Percentiles rank a stretch among this genome's conserved stretches.
Conservation (phyloP, 2,797 vertebrate species). For the Nannoperca australis region DNA sequence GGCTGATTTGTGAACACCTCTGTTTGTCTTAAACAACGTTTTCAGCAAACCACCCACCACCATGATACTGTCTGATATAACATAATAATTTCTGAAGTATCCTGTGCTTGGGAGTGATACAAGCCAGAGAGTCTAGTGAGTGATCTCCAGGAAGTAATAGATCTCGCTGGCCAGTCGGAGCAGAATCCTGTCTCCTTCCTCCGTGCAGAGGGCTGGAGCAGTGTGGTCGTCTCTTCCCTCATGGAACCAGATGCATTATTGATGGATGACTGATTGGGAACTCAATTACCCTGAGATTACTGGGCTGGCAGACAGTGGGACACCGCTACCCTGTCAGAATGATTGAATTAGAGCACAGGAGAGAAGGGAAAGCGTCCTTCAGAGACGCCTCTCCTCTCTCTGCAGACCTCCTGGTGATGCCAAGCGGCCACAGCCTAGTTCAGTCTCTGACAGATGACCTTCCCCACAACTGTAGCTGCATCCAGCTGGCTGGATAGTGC, state of each 20-base stretch:
- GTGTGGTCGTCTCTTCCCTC: constrained; percentile 68
- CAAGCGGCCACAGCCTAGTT: constrained; percentile 76
- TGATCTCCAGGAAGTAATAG: constrained; percentile 66
- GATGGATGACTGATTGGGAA: constrained; percentile 88
- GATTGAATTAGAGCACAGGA: constrained; percentile 86
- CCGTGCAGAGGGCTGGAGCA: constrained; percentile 45
- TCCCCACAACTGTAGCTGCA: constrained; percentile 66
- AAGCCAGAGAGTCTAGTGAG: constrained; percentile 39
- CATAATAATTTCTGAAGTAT: constrained; percentile 34
- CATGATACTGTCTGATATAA: constrained; percentile 23
- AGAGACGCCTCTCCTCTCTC: constrained; percentile 66
- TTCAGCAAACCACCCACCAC: constrained; percentile 33
- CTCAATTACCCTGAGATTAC: constrained; percentile 90
- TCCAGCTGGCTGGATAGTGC: constrained; percentile 44
- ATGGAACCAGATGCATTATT: constrained; percentile 87
- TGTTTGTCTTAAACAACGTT: constrained; percentile 25
- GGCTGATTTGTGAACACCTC: constrained; percentile 35
- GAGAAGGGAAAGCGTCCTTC: constrained; percentile 84
- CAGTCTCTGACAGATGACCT: constrained; percentile 78
- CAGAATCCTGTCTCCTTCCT: constrained; percentile 71
- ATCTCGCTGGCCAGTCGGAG: constrained; percentile 53
- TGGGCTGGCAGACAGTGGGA: constrained; percentile 80
- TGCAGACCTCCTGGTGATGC: constrained; percentile 73
- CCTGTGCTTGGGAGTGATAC: constrained; percentile 26
- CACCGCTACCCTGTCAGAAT: constrained; percentile 80